phyloP scores from a whole-genome alignment of 2,113 vertebrate species.

The Oriolus oriolus region DNA sequence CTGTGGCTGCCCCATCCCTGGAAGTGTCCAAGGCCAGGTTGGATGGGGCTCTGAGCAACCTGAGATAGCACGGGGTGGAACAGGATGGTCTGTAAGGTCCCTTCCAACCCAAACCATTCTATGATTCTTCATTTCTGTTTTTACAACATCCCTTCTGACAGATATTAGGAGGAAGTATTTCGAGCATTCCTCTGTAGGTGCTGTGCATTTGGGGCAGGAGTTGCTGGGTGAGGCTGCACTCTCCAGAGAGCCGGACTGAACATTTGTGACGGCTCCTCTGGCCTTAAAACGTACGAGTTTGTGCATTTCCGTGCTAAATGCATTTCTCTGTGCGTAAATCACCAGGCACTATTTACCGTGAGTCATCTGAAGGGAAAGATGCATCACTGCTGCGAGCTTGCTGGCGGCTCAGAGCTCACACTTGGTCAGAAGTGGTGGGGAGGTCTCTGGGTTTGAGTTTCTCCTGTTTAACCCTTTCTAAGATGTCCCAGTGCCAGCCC shows the following conservation, averaged over 20 bases:
- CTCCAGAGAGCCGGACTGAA: neutral
- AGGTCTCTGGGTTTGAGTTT: neutral
- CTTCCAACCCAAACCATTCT: neutral
- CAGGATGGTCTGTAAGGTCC: neutral
- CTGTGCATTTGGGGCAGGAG: neutral
- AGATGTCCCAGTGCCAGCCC: neutral
- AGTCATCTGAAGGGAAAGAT: slow-evolving; percentile 30
- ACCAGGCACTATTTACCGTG: neutral
- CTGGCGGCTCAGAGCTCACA: neutral
- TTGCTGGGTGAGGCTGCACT: slow-evolving; percentile 16
- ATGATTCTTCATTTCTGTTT: neutral
- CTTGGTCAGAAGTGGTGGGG: neutral
- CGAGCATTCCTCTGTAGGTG: neutral
- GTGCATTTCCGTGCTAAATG: neutral
- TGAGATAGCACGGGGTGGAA: neutral
- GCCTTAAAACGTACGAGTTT: neutral
- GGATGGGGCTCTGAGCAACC: neutral
- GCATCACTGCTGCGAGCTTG: neutral
- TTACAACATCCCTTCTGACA: neutral
- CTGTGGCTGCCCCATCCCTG: neutral
- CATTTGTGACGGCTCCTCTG: neutral
- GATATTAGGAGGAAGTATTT: neutral
- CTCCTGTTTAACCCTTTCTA: neutral
- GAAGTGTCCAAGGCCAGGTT: neutral
- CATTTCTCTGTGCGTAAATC: slow-evolving; percentile 4